Base-by-base conservation (phyloP, 2,888 invertebrate species). In the Drosophila greeni region DNA sequence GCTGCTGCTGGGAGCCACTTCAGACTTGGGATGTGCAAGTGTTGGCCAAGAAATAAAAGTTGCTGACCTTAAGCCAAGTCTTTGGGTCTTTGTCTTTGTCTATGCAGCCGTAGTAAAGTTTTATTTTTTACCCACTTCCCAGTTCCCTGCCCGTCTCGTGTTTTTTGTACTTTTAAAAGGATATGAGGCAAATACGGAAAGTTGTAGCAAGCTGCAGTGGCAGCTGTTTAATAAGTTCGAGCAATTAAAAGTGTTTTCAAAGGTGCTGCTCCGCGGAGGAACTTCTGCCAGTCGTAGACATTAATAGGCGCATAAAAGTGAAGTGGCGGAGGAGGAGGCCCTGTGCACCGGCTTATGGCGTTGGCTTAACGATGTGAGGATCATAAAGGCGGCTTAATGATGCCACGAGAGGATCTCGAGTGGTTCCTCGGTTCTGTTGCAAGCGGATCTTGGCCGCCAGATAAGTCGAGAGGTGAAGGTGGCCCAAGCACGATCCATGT, bases 11-110 rank as follows among this genome's bases (percentile, higher is more conserved):
- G 29, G 40, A 61, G 73, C 65, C 73, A 69, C 69, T 72, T 72
- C 72, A 73, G 73, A 70, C 60, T 66, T 66, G 72, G 69, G 73
- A 75, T 64, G 65, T 76, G 73, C 82, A 84, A 83, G 85, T 81
- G 82, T 83, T 83, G 84, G 85, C 81, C 74, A 81, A 81, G 81
- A 85, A 83, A 81, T 81, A 81, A 81, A 79, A 81, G 81, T 83
- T 81, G 85, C 81, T 81, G 81, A 81, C 81, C 81, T 81, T 81
- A 78, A 82, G 62, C 69, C 70, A 53, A 57, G 78, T 52, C 72
- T 53, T 53, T 49, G 60, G 74, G 65, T 61, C 61, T 61, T 61
- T 62, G 65, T 76, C 84, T 84, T 82, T 79, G 77, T 83, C 84
- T 77, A 81, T 78, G 82, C 79, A 59, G 56, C 59, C 57, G 12